Evolutionary conservation across 2,113 vertebrate species (phyloP), one percentile per base, ranked within the genome.

Genomic region (Paedocypris sp.): DNA sequence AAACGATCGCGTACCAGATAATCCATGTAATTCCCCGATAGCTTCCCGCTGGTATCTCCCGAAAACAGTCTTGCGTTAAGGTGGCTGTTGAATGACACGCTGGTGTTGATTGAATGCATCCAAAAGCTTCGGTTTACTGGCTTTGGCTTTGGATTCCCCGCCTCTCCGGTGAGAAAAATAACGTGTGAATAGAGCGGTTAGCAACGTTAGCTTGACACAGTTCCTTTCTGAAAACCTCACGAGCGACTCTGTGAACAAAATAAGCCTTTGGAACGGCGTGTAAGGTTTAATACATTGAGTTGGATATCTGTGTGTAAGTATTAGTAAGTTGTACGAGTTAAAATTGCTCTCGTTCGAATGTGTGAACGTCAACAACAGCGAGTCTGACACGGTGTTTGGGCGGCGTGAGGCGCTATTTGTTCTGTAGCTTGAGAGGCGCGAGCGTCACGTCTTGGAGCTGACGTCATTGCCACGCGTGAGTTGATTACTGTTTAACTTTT

Each of bases 1-100:
- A 39, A 28, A 35, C 0, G 51, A 42, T 31, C 62, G 33, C 58
- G 31, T 68, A 73, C 72, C 72, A 73, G 72, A 59, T 71, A 73
- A 68, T 73, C 72, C 72, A 73, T 73, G 64, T 43, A 65, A 56
- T 23, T 62, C 36, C 70, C 45, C 28, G 38, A 22, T 26, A 39
- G 28, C 54, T 52, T 58, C 54, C 32, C 12, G 41, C 38, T 52
- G 46, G 33, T 13, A 25, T 65, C 70, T 28, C 33, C 66, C n/a
- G 51, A 36, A 62, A 62, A 51, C 25, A 39, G 42, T 62, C 62
- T 61, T 2, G 51, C 26, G 16, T 15, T 52, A 28, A 51, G 32
- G 22, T 47, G 31, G 46, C 28, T 65, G 15, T 45, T 25, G 13
- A 49, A 43, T 26, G 53, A 60, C 43, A 15, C 51, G 42, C 11